Evolutionary conservation across 2,888 invertebrate species (phyloP).

Genomic region (Dynastes maya): DNA sequence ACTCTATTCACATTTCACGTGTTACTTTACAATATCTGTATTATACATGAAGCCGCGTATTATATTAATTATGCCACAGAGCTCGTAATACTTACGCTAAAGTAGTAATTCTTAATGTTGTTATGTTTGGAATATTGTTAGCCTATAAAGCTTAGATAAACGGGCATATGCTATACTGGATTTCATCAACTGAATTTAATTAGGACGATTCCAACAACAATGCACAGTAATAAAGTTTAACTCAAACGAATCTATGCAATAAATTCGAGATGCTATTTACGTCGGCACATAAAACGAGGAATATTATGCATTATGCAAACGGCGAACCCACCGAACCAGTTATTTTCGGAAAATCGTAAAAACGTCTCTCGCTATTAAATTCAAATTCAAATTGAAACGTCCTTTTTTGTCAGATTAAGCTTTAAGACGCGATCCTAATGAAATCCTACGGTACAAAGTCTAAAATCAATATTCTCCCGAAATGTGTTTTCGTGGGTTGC

Average conservation of each 20-base stretch:
- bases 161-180: no score
- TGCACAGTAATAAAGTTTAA: not conserved
- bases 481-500: not conserved
- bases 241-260: not conserved
- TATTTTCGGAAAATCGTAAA: constrained; percentile 5
- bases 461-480: not conserved
- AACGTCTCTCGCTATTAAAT: not conserved
- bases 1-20: no score
- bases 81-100: no score
- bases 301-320: not conserved
- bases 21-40: no score
- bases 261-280: not conserved
- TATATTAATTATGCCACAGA: no score
- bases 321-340: not conserved
- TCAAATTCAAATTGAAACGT: constrained; percentile 7
- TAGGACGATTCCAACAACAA: no score
- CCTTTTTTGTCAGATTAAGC: not conserved
- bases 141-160: no score
- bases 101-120: no score
- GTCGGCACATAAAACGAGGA: not conserved
- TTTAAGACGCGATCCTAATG: not conserved
- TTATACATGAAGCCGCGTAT: no score
- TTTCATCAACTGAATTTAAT: no score
- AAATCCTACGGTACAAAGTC: not conserved
- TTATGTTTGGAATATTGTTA: no score